phyloP scores from a whole-genome alignment of 2,888 invertebrate genomes.

The Helleia helle region DNA sequence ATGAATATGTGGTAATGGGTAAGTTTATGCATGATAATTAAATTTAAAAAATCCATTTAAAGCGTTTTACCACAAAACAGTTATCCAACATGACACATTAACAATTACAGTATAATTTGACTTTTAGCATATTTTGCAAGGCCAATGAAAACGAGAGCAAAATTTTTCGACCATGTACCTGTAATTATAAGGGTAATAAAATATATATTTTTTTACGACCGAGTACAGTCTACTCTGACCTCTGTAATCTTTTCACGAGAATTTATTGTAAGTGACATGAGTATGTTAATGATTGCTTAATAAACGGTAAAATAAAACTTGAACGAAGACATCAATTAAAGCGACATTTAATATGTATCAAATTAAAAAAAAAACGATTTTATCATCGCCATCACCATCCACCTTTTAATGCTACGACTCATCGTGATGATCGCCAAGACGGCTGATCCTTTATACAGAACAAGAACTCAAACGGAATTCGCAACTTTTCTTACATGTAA shows the following conservation, averaged over 20 bases:
- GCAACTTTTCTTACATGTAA: too few species aligned
- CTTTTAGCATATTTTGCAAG: conserved; percentile 37
- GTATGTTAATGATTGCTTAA: background rate
- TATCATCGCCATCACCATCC: too few species aligned
- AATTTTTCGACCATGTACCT: conserved; percentile 26
- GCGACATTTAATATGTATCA: too few species aligned
- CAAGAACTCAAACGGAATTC: too few species aligned
- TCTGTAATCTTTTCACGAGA: conserved; percentile 35
- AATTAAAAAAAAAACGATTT: too few species aligned
- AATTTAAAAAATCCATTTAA: too few species aligned
- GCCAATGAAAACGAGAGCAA: conserved; percentile 41
- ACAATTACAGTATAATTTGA: conserved; percentile 20
- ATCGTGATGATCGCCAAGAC: too few species aligned
- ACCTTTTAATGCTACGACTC: too few species aligned
- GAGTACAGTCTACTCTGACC: conserved; percentile 38
- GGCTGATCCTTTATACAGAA: too few species aligned
- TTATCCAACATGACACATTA: conserved; percentile 1
- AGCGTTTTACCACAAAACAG: too few species aligned
- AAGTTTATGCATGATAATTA: too few species aligned
- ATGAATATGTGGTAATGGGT: too few species aligned
- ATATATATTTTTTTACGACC: conserved; percentile 17
- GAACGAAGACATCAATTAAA: background rate
- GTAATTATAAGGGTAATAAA: conserved; percentile 30
- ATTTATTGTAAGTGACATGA: conserved; percentile 12
- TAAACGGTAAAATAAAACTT: background rate